Evolutionary conservation across 2,888 invertebrate genomes (phyloP).

Genomic region (Tigriopus californicus): DNA sequence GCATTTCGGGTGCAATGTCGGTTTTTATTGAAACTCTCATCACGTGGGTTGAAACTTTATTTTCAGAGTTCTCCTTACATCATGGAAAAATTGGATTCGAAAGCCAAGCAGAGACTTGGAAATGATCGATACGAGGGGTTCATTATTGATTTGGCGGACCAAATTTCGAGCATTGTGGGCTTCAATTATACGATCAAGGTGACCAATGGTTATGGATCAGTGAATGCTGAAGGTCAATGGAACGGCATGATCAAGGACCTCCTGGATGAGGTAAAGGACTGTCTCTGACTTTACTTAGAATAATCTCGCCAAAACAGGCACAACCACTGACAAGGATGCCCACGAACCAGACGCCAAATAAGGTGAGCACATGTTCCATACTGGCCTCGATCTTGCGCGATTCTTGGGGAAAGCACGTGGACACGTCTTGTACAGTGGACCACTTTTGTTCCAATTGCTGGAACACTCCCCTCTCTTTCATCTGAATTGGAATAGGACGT

Average conservation of each 20-base stretch:
- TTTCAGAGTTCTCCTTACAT: conserved; percentile 1
- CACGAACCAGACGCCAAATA: too few species aligned
- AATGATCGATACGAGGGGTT: conserved; percentile 16
- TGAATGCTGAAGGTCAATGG: conserved; percentile 23
- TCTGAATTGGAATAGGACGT: too few species aligned
- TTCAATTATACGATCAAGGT: conserved; percentile 15
- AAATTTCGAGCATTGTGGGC: conserved; percentile 14
- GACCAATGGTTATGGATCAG: conserved; percentile 6
- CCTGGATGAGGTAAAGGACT: conserved; percentile 17
- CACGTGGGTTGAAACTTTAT: background rate
- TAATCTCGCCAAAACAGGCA: too few species aligned
- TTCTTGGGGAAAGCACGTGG: too few species aligned
- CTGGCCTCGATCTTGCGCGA: too few species aligned
- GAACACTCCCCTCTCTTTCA: too few species aligned
- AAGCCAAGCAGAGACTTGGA: background rate
- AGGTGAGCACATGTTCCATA: too few species aligned
- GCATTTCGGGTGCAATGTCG: too few species aligned
- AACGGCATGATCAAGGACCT: conserved; percentile 25
- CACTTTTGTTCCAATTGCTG: too few species aligned
- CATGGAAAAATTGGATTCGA: conserved; percentile 1
- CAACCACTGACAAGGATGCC: too few species aligned
- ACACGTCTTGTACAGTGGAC: too few species aligned
- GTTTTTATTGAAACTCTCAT: too few species aligned
- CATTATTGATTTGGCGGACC: conserved; percentile 11
- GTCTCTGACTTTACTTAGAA: background rate